These are phyloP conservation scores for Myotis brandtii DNA, from an alignment of 2,113 vertebrate species.

Conservation along the genomic window DNA sequence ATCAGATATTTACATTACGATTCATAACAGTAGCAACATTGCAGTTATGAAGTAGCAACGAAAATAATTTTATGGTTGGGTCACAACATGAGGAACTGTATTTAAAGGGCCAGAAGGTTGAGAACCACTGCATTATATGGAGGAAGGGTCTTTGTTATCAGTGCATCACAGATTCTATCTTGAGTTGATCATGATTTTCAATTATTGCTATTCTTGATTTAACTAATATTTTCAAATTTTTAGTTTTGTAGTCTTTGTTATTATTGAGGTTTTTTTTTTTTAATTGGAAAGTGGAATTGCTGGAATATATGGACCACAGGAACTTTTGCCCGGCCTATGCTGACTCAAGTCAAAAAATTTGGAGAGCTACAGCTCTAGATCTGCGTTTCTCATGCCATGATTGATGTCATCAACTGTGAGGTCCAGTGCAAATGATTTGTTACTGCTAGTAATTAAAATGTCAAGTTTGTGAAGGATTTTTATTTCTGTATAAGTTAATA, in stretches of 20 bases:
- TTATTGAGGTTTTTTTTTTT: neutral
- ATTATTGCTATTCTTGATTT: neutral
- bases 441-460: neutral
- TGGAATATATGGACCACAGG: neutral
- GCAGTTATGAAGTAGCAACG: no score
- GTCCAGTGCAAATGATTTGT: neutral
- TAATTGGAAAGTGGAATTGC: neutral
- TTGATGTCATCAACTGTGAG: neutral
- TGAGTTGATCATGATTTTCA: neutral
- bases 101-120: no score
- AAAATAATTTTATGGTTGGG: no score
- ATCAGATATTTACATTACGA: no score
- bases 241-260: neutral
- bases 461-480: neutral
- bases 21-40: no score
- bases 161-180: neutral
- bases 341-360: neutral
- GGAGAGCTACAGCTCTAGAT: neutral
- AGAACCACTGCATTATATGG: neutral
- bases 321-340: neutral
- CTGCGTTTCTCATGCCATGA: neutral
- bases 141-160: neutral
- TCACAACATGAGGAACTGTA: no score
- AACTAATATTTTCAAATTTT: neutral
- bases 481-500: neutral